phyloP scores from a whole-genome alignment of 2,888 invertebrate species.

The Beris morrisii region DNA sequence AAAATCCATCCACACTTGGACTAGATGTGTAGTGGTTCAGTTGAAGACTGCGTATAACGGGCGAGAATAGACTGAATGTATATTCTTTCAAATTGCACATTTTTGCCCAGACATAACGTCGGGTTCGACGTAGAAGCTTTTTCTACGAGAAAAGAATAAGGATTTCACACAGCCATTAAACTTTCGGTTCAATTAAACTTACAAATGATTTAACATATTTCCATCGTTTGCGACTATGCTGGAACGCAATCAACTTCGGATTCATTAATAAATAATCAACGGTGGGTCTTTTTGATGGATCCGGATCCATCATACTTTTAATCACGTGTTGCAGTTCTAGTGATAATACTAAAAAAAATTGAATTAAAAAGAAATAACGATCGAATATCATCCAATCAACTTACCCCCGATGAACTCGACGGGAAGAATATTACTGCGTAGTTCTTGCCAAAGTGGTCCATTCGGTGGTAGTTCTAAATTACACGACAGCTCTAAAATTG shows the following conservation, averaged over 20 bases:
- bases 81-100: conserved; percentile 51
- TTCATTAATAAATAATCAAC: conserved; percentile 59
- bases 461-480: conserved; percentile 70
- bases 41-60: conserved; percentile 9
- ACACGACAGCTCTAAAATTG: conserved; percentile 69
- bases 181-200: conserved; percentile 33
- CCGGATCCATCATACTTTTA: conserved; percentile 61
- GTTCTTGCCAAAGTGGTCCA: conserved; percentile 69
- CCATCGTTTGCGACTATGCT: conserved; percentile 49
- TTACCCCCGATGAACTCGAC: conserved; percentile 55
- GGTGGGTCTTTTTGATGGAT: conserved; percentile 59
- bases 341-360: conserved; percentile 54
- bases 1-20: background rate
- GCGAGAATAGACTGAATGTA: conserved; percentile 2
- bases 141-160: conserved; percentile 42
- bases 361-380: background rate
- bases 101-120: conserved; percentile 50
- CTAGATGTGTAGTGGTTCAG: background rate
- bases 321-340: conserved; percentile 60
- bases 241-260: conserved; percentile 47
- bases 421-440: conserved; percentile 63
- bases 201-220: conserved; percentile 48
- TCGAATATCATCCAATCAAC: conserved; percentile 30
- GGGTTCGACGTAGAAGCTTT: conserved; percentile 48
- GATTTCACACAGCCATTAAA: background rate